These are phyloP conservation scores for Stichodactyla mertensii DNA, from an alignment of 64 coral and sea anemone species.

Conservation along the genomic window DNA sequence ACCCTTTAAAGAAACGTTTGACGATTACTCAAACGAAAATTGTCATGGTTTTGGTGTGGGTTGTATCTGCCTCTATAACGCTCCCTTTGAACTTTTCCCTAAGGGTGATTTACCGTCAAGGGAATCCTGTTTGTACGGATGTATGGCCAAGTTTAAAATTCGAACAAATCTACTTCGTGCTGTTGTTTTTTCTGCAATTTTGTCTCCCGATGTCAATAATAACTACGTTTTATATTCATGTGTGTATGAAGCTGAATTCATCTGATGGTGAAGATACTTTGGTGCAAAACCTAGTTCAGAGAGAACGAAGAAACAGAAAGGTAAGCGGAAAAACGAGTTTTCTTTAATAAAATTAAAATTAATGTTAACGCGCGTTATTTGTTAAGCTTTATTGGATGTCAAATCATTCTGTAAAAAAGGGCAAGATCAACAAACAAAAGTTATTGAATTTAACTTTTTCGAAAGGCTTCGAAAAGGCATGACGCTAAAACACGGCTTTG, in stretches of 20 bases:
- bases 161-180: conserved; percentile 65
- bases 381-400: background rate
- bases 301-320: conserved; percentile 65
- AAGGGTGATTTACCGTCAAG: conserved; percentile 11
- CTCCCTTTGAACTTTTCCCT: conserved; percentile 77
- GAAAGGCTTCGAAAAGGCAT: background rate
- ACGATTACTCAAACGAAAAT: conserved; percentile 59
- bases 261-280: conserved; percentile 7
- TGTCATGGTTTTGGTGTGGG: conserved; percentile 48
- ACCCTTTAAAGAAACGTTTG: conserved; percentile 42
- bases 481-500: background rate
- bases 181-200: conserved; percentile 72
- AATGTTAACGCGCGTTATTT: background rate
- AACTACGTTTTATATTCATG: conserved; percentile 40
- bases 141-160: conserved; percentile 68
- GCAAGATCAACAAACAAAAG: background rate
- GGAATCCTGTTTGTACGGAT: conserved; percentile 62
- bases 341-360: background rate
- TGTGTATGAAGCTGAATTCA: conserved; percentile 43
- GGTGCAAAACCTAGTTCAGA: background rate
- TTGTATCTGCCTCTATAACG: conserved; percentile 44
- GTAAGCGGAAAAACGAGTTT: background rate
- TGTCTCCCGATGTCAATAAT: conserved; percentile 65
- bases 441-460: background rate
- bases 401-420: background rate